Evolutionary conservation across 2,797 vertebrate species (phyloP), one percentile per base, ranked within the genome.

Genomic region (Hoplostethus mediterraneus): DNA sequence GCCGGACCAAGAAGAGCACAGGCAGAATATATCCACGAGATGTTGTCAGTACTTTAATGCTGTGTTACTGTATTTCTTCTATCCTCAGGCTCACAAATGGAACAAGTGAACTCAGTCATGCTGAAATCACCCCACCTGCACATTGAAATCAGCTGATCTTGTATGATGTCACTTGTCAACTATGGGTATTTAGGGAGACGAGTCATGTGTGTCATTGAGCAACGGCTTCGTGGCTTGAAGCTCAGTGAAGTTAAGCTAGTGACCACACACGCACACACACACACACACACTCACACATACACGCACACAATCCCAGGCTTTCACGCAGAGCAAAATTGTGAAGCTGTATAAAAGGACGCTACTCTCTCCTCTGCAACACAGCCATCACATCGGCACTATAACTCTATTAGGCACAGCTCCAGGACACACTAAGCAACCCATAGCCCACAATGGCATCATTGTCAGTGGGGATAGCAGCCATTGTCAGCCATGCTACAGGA

Each of bases 401-500:
- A 93, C 91, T 93, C 93, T 92, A 93, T 94, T 92, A 92, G 92
- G 92, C 92, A 89, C 87, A 91, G 91, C 89, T 92, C 90, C 90
- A 92, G 90, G 86, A 91, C 90, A 90, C 90, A 90, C 89, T 86
- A 88, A 89, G 88, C 84, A 89, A 89, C 86, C 87, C 79, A 58
- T 73, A 62, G 74, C 49, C 90, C 81, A 94, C 92, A 94, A 93
- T 92, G 88, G 83, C 81, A 86, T 90, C 92, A 92, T 93, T 93
- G 93, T 94, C 91, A 86, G 88, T 52, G 61, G 81, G 91, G 88
- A 89, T 82, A 82, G 88, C 79, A 68, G 75, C 90, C 76, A 92
- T 93, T 93, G 92, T 94, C 61, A 53, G 77, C 82, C 73, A 75
- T 82, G 77, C 86, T 88, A 83, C 93, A 92, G 89, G 91, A 94